Conservation (phyloP, 2,888 invertebrate species). For the Stenodema calcarata region DNA sequence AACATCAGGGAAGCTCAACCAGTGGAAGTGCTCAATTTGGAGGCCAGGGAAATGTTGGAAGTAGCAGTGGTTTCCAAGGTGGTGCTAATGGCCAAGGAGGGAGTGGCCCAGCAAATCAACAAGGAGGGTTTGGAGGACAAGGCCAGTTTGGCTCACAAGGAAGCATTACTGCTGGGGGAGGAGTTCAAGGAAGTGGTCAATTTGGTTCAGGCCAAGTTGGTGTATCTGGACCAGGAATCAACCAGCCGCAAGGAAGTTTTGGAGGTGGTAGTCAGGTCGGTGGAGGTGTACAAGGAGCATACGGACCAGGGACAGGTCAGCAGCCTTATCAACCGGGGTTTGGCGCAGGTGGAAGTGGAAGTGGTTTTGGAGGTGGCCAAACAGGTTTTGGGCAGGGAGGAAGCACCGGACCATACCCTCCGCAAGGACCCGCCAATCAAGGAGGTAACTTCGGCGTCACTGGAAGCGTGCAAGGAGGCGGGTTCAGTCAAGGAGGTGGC, state of each 20-base stretch:
- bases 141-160: neutral
- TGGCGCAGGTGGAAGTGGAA: constrained; percentile 10
- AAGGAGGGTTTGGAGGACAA: neutral
- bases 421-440: neutral
- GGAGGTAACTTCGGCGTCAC: constrained; percentile 27
- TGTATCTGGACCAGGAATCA: neutral
- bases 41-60: neutral
- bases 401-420: neutral
- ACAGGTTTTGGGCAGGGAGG: neutral
- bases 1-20: constrained; percentile 5
- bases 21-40: constrained; percentile 21
- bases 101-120: neutral
- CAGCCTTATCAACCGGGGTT: neutral
- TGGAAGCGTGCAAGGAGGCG: constrained; percentile 34
- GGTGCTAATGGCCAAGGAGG: neutral
- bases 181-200: neutral
- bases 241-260: neutral
- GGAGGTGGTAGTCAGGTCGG: neutral
- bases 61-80: neutral
- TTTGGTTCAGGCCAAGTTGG: neutral
- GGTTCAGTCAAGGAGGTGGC: constrained; percentile 32
- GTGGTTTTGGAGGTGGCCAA: constrained; percentile 9
- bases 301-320: neutral
- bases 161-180: neutral
- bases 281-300: neutral